A percentile compares a stretch with the other conserved stretches of the same genome.
phyloP scores from a whole-genome alignment of 2,888 invertebrate genomes.

The Meteorus colon region DNA sequence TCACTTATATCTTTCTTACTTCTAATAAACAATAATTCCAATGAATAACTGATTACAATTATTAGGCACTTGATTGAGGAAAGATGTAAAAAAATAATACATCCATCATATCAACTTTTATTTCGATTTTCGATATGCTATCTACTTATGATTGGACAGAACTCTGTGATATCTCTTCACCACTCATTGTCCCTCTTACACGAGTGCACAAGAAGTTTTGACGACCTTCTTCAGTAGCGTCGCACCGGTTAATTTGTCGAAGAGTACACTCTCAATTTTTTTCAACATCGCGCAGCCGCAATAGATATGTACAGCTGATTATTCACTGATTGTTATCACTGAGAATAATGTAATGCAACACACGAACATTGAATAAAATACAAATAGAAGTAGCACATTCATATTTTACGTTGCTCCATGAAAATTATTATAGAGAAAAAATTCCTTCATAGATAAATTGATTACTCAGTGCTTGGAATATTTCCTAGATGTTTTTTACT shows the following conservation, averaged over 20 bases:
- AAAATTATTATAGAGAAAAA: too few relatives aligned
- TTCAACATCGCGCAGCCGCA: slow-evolving; percentile 3
- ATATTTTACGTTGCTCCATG: background rate
- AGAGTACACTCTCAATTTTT: background rate
- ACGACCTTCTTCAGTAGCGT: background rate
- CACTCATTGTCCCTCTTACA: background rate
- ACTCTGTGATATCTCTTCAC: background rate
- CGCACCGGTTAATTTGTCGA: slow-evolving; percentile 1
- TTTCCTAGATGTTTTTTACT: too few relatives aligned
- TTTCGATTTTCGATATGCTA: too few relatives aligned
- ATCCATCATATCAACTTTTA: too few relatives aligned
- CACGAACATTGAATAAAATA: background rate
- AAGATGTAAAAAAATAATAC: background rate
- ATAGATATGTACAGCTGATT: background rate
- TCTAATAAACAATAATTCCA: too few relatives aligned
- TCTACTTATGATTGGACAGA: too few relatives aligned
- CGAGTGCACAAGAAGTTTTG: background rate
- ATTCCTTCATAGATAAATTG: too few relatives aligned
- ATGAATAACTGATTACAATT: background rate
- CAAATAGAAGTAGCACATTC: background rate
- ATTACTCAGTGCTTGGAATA: too few relatives aligned
- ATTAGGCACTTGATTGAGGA: background rate
- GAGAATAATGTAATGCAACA: background rate
- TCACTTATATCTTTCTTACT: too few relatives aligned
- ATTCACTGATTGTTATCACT: background rate